Conservation (phyloP, 2,797 vertebrate genomes). For the Tauraco hartlaubi region DNA sequence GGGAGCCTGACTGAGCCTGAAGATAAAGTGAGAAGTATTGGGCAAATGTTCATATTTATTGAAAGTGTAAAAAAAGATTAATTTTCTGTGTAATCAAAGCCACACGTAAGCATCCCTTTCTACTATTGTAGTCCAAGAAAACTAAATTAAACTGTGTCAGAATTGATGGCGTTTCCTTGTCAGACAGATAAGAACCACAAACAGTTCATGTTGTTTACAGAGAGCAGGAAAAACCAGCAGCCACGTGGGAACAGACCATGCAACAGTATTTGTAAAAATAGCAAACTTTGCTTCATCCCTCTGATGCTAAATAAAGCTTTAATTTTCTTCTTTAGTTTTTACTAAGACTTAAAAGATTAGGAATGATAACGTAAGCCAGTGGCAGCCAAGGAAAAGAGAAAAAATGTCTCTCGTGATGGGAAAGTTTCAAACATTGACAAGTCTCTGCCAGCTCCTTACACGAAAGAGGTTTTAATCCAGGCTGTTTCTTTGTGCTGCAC, state of each 20-base stretch:
- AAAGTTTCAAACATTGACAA: constrained; percentile 7
- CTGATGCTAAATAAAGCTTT: background rate
- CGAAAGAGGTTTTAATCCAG: background rate
- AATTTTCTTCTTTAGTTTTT: background rate
- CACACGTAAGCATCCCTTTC: background rate
- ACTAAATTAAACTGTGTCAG: background rate
- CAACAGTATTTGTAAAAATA: background rate
- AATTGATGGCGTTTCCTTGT: constrained; percentile 12
- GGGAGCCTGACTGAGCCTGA: background rate
- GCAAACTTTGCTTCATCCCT: background rate
- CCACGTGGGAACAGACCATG: background rate
- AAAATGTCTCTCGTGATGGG: background rate
- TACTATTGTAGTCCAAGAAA: background rate
- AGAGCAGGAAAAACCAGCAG: background rate
- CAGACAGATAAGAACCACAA: background rate
- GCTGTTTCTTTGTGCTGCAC: background rate
- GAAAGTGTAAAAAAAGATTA: background rate
- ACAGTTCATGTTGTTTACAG: background rate
- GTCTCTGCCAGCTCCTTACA: background rate
- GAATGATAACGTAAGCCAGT: background rate
- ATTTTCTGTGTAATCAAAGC: constrained; percentile 13
- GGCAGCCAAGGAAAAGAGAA: background rate
- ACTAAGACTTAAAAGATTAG: background rate
- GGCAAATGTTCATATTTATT: background rate
- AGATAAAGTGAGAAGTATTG: background rate